Evolutionary conservation across 2,797 vertebrate genomes (phyloP).

Genomic region (Hemitrygon akajei): DNA sequence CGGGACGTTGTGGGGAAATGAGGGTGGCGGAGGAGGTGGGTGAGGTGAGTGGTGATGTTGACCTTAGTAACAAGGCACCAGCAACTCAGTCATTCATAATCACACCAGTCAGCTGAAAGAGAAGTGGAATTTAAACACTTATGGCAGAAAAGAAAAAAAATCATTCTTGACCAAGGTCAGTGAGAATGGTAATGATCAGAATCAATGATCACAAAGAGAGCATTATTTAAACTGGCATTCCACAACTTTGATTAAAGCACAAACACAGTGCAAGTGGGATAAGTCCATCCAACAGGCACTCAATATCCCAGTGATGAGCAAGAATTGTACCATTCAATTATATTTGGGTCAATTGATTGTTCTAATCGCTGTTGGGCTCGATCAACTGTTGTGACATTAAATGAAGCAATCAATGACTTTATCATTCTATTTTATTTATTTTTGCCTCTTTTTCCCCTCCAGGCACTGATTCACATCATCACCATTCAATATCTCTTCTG

Average conservation of each 20-base stretch:
- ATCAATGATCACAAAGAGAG: slow-evolving; percentile 5
- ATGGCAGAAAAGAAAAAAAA: background rate
- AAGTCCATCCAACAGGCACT: background rate
- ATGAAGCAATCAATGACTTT: background rate
- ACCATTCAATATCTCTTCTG: background rate
- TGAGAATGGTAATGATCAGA: background rate
- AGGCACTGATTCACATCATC: background rate
- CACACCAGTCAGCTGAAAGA: background rate
- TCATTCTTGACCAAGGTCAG: background rate
- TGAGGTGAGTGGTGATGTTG: background rate
- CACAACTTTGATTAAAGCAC: background rate
- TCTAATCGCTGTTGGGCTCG: background rate
- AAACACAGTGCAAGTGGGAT: background rate
- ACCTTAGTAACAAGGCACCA: background rate
- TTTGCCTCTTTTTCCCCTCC: background rate
- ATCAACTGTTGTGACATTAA: background rate
- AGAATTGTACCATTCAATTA: background rate
- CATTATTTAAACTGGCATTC: slow-evolving; percentile 8
- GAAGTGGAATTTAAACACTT: background rate
- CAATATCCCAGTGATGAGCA: background rate
- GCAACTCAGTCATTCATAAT: background rate
- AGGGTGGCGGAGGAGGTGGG: background rate
- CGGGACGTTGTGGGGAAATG: no score
- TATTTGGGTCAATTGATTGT: background rate
- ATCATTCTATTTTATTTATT: background rate